These are phyloP conservation scores for Mylabris sibirica DNA, from an alignment of 2,888 invertebrate species.

Conservation along the genomic window DNA sequence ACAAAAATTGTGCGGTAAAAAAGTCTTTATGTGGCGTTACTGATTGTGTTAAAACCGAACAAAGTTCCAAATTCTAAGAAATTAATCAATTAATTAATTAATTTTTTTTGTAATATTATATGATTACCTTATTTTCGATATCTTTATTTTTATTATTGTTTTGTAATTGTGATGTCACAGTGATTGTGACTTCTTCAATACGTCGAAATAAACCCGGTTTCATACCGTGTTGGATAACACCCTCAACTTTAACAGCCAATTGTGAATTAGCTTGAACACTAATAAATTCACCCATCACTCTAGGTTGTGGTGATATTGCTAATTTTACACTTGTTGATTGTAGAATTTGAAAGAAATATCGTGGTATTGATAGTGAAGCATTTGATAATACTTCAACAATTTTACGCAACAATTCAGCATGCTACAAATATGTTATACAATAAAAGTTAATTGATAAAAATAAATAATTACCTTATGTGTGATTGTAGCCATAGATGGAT, in stretches of 20 bases:
- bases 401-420: conserved; percentile 67
- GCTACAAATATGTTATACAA: conserved; percentile 50
- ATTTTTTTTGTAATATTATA: neutral
- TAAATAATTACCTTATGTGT: conserved; percentile 60
- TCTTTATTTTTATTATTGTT: conserved; percentile 58
- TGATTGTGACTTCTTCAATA: conserved; percentile 75
- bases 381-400: conserved; percentile 70
- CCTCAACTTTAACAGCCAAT: conserved; percentile 91
- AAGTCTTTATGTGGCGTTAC: conserved; percentile 93
- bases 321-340: conserved; percentile 84
- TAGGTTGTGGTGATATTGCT: conserved; percentile 82
- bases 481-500: conserved; percentile 57
- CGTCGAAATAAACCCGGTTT: conserved; percentile 74
- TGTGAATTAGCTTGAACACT: conserved; percentile 84
- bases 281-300: conserved; percentile 82
- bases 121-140: conserved; percentile 52
- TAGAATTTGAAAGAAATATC: conserved; percentile 85
- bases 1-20: conserved; percentile 90
- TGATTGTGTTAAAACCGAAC: conserved; percentile 73
- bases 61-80: conserved; percentile 56
- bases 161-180: conserved; percentile 71
- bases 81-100: neutral
- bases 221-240: conserved; percentile 81
- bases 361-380: conserved; percentile 73
- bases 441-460: neutral